Evolutionary conservation across 1,140 invertebrate species (phyloP).

Genomic region (Cyrtorhinus lividipennis): DNA sequence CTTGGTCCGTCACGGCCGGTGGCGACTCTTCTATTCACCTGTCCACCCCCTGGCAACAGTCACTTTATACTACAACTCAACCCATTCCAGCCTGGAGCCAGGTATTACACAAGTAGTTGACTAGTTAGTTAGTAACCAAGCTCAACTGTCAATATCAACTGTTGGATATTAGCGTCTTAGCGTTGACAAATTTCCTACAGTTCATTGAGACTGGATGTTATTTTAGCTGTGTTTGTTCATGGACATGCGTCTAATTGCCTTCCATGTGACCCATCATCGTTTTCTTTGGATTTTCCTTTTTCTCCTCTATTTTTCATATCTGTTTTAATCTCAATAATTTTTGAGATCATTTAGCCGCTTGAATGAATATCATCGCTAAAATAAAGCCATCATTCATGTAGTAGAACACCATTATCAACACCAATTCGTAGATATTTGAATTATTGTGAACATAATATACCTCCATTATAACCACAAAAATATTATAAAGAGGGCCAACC

Average conservation of each 20-base stretch:
- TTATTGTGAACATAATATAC: no score
- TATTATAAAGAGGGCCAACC: no score
- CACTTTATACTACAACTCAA: constrained; percentile 23
- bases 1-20: constrained; percentile 15
- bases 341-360: constrained; percentile 1
- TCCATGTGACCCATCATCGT: neutral
- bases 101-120: constrained; percentile 25
- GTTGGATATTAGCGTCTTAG: neutral
- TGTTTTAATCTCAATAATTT: neutral
- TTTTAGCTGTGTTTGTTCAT: neutral
- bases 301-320: no score
- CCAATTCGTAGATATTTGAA: neutral
- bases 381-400: constrained; percentile 11
- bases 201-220: neutral
- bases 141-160: neutral
- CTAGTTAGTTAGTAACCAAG: neutral
- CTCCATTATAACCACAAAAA: no score
- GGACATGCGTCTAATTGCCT: neutral
- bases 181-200: neutral
- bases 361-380: constrained; percentile 12
- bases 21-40: constrained; percentile 12
- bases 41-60: constrained; percentile 23
- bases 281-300: neutral
- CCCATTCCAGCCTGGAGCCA: constrained; percentile 25
- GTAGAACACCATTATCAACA: neutral